phyloP scores from a whole-genome alignment of 2,888 invertebrate genomes.

The Gasteruption jaculator region DNA sequence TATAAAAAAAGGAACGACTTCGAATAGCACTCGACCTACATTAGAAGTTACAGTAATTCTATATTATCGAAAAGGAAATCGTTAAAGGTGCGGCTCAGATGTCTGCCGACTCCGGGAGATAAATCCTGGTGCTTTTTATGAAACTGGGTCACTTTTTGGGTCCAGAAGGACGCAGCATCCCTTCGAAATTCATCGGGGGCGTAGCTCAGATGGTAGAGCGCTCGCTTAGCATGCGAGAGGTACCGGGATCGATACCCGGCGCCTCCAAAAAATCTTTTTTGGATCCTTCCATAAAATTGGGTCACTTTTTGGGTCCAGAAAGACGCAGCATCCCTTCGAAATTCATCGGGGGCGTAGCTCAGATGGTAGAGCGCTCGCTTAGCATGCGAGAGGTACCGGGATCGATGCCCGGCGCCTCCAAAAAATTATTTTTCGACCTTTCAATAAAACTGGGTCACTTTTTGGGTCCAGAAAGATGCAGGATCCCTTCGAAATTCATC shows the following conservation, averaged over 20 bases:
- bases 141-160: too few species aligned
- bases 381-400: slow-evolving; percentile 45
- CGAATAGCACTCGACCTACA: too few species aligned
- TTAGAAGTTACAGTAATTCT: too few species aligned
- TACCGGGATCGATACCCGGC: slow-evolving; percentile 43
- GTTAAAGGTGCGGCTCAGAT: too few species aligned
- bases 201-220: slow-evolving; percentile 46
- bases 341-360: slow-evolving; percentile 38
- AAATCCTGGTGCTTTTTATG: not conserved
- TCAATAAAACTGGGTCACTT: not conserved
- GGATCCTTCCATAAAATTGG: not conserved
- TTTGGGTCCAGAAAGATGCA: not conserved
- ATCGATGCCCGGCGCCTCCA: slow-evolving; percentile 42
- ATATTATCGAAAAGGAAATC: too few species aligned
- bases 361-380: slow-evolving; percentile 45
- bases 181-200: slow-evolving; percentile 34
- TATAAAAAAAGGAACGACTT: too few species aligned
- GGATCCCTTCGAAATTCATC: not conserved
- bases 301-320: not conserved
- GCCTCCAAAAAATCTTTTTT: slow-evolving; percentile 30
- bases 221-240: slow-evolving; percentile 46
- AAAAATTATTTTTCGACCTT: slow-evolving; percentile 10
- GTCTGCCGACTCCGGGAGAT: too few species aligned
- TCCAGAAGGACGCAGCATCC: too few species aligned
- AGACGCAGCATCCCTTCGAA: not conserved